A percentile compares a stretch with the other conserved stretches of the same genome.
Conservation (phyloP, 2,888 invertebrate genomes). For the Tuberolachnus salignus region DNA sequence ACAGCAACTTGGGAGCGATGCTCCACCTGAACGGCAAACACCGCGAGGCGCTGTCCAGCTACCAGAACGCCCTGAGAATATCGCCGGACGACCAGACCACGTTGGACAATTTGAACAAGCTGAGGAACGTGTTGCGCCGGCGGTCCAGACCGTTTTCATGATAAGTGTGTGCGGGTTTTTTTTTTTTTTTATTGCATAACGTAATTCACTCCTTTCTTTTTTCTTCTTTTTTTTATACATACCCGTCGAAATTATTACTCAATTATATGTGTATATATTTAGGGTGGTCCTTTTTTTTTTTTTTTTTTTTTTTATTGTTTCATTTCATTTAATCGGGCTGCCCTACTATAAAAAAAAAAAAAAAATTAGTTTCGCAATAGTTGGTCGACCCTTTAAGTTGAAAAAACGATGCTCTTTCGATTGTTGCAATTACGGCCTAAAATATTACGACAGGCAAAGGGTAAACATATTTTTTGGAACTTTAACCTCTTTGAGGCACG, state of each 20-base stretch:
- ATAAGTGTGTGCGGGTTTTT: too few species aligned
- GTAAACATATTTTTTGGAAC: too few species aligned
- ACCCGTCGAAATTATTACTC: neutral
- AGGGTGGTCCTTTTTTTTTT: too few species aligned
- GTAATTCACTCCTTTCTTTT: neutral
- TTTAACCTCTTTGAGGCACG: too few species aligned
- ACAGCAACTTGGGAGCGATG: constrained; percentile 94
- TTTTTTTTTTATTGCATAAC: neutral
- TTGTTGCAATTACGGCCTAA: too few species aligned
- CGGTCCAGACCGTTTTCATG: constrained; percentile 34
- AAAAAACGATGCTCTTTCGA: too few species aligned
- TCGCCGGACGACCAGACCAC: constrained; percentile 90
- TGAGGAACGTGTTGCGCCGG: constrained; percentile 59
- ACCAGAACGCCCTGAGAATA: constrained; percentile 81
- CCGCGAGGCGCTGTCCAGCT: constrained; percentile 83
- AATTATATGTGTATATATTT: neutral
- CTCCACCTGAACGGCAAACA: constrained; percentile 91
- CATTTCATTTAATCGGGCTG: too few species aligned
- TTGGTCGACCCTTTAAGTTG: too few species aligned
- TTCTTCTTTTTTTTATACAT: neutral
- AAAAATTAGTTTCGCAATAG: too few species aligned
- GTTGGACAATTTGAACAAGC: constrained; percentile 83
- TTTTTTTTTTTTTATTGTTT: too few species aligned
- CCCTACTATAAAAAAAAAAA: too few species aligned
- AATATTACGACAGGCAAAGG: too few species aligned